Evolutionary conservation across 2,888 invertebrate species (phyloP).

Genomic region (Andrena trimmerana): DNA sequence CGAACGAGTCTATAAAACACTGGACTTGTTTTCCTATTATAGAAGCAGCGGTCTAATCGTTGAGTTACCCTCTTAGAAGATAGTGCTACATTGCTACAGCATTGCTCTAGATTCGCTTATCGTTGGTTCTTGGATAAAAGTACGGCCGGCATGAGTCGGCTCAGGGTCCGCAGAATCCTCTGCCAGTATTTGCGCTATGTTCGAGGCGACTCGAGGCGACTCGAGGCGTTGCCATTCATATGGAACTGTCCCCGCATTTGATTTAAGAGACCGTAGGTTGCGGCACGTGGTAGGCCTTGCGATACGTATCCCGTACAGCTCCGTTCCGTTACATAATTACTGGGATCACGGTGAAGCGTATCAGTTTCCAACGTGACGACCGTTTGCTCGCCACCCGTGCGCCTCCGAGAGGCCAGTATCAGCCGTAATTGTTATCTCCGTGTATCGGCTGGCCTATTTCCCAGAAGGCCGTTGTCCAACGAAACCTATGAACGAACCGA

Average conservation of each 20-base stretch:
- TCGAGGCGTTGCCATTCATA: not conserved
- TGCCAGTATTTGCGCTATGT: too few relatives aligned
- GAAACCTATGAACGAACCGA: slow-evolving; percentile 26
- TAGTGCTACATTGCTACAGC: too few relatives aligned
- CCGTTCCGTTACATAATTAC: slow-evolving; percentile 49
- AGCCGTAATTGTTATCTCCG: slow-evolving; percentile 72
- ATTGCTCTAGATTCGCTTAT: too few relatives aligned
- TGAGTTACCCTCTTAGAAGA: too few relatives aligned
- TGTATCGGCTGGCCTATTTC: slow-evolving; percentile 71
- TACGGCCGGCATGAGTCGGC: too few relatives aligned
- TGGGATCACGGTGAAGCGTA: slow-evolving; percentile 35
- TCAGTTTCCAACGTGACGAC: slow-evolving; percentile 42
- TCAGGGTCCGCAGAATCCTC: too few relatives aligned
- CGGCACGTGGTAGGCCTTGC: slow-evolving; percentile 54
- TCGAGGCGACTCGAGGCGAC: not conserved
- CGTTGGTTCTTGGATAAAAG: too few relatives aligned
- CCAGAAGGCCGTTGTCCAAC: slow-evolving; percentile 63
- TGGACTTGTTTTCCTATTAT: too few relatives aligned
- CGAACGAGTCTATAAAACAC: too few relatives aligned
- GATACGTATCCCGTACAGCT: slow-evolving; percentile 30
- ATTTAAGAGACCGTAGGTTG: slow-evolving; percentile 46
- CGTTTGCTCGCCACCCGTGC: slow-evolving; percentile 38
- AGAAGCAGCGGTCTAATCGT: too few relatives aligned
- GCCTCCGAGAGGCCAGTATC: slow-evolving; percentile 53
- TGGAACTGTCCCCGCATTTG: slow-evolving; percentile 15